Evolutionary conservation across 1,140 invertebrate species (phyloP), one percentile per base, ranked within the genome.

Genomic region (Drosophila hydei): DNA sequence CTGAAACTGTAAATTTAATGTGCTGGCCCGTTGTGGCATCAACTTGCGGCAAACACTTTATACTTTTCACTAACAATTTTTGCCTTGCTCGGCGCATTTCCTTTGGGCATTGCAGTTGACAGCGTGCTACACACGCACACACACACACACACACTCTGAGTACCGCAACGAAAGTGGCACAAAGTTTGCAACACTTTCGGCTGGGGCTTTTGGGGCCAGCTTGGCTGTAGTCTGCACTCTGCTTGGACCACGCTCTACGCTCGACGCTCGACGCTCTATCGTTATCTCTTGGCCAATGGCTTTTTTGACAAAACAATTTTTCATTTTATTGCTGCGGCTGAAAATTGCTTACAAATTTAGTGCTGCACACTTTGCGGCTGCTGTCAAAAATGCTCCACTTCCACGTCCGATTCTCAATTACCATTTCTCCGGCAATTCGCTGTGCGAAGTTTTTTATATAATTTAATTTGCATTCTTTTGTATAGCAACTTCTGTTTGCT

Each of bases 61-160:
- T 77, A 77, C 81, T 77, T 80, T 77, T 72, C 65, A 65, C 77
- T 80, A 85, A 80, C 77, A 87, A 85, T 85, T 85, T 43, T 80
- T 67, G 63, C 60, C 72, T 70, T 69, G 68, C 87, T 76, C 78
- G 71, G 70, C 83, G 81, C 78, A 88, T 87, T 83, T 87, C 81
- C 81, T 83, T 76, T 88, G 83, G 83, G 83, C 78, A 83, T 85
- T 85, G 81, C 83, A 88, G 81, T 83, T 85, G 81, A 85, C 81
- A 85, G 81, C 77, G 61, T 75, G 62, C 25, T n/a, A 51, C 43
- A 50, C 4, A 36, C 36, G 16, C 12, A 27, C 30, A 65, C 33
- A 55, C 30, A 48, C 43, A 43, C 33, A 40, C 36, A 42, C 54
- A 25, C 51, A 65, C 52, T n/a, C n/a, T 16, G 33, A 56, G 11